Conservation (phyloP, 2,797 vertebrate genomes). For the Sebastes melanostomus region DNA sequence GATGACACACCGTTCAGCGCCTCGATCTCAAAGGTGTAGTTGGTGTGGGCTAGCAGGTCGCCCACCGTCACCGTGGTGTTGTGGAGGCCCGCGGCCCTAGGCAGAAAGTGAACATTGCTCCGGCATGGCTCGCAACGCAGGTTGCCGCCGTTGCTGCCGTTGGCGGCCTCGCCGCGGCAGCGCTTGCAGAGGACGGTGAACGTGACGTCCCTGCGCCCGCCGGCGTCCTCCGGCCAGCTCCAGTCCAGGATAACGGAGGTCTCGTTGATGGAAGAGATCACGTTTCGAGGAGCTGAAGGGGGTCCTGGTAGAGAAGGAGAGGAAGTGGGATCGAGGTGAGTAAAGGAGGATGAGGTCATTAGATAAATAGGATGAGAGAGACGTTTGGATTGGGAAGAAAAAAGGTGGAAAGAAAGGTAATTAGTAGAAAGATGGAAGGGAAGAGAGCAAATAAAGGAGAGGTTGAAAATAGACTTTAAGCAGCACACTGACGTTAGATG, state of each 20-base stretch:
- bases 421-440: background rate
- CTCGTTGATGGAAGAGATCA: constrained; percentile 98
- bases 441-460: background rate
- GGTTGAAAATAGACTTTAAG: background rate
- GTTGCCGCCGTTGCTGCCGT: constrained; percentile 46
- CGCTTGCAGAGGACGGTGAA: constrained; percentile 96
- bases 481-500: background rate
- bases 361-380: background rate
- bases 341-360: background rate
- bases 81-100: constrained; percentile 87
- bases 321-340: background rate
- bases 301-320: constrained; percentile 81
- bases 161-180: constrained; percentile 76
- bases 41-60: constrained; percentile 96
- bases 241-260: constrained; percentile 98
- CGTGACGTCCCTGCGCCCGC: constrained; percentile 91
- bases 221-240: constrained; percentile 95
- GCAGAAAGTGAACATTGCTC: constrained; percentile 90
- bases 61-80: constrained; percentile 95
- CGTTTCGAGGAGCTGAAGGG: constrained; percentile 92
- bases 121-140: constrained; percentile 89
- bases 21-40: constrained; percentile 98
- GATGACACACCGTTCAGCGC: constrained; percentile 91
- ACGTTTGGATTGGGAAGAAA: background rate
- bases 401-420: background rate